Base-by-base conservation (phyloP, 2,888 invertebrate species). In the Lepidocyrtinus sp. region DNA sequence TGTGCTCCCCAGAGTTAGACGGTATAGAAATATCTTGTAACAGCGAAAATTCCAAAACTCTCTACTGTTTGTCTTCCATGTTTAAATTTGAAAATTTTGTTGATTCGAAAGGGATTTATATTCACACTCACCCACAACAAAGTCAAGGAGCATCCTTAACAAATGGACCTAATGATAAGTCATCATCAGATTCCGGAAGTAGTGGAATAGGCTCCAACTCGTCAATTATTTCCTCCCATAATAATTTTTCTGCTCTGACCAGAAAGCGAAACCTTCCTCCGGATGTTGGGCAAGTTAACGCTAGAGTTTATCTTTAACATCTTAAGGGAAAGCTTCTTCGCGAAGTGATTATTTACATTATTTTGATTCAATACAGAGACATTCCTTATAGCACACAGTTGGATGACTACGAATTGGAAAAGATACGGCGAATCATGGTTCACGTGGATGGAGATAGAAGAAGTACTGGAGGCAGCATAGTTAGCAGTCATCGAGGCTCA, bases 371-470 rank as follows among this genome's bases (percentile, higher is more conserved):
- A 21, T 62, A 12, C 64, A 80, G 75, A 0, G 80, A 70, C 26
- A 21, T 45, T 19, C 27, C 21, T 1, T 36, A 19, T 24, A 25
- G 64, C 3, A 46, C 72, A 9, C 75, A 61, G 17, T 27, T 68
- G 17, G 81, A 81, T 15, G 81, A 81, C 2, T 76, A 63, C 25
- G 81, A 81, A 26, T 73, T 81, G 81, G 81, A 75, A 2, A 75
- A 76, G 7, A 67, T 81, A 21, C 50, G 76, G 7, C 26, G 55
- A n/a, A 15, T 81, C 3, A 76, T 81, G 75, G 67, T 26, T 2
- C 71, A 75, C 22, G 64, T 69, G 2, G 81, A 81, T 21, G 76
- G 76, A 7, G 81, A 76, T 7, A n/a, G 75, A n/a, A 59, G 78
- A 15, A 27, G 50, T 19, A 76, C 81, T 1, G 72, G 71, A 50